Base-by-base conservation (phyloP, 2,888 invertebrate genomes). In the Isoperla grammatica region DNA sequence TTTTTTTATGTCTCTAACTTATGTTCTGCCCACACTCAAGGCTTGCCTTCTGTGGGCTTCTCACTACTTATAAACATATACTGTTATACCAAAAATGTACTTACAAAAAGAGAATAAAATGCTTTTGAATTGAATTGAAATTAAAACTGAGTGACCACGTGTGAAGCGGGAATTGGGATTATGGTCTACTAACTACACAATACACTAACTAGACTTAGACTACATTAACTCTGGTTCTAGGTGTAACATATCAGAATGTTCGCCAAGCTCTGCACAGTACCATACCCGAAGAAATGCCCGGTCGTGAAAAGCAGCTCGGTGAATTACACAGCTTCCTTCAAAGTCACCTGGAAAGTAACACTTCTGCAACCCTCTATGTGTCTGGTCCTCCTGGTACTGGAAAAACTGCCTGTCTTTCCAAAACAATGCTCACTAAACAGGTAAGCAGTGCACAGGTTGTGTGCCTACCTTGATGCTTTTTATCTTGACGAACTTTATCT, bases 331-430 rank as follows among this genome's bases (percentile, higher is more conserved):
- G 75, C 2, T 93, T 92, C 73, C 78, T 97, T 54, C 72, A 74
- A 12, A 76, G 79, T 9, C 86, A 89, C 72, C 72, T 94, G 58
- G 72, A 81, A 2, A 77, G 79, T 1, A 77, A 81, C 65, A 78
- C 78, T 35, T 87, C 95, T 0, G 89, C 87, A 1, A 91, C 94
- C 15, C 71, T 98, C 57, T 99, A 98, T 73, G 84, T 99, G 43
- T 96, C 95, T 40, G 98, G 98, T 1, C 93, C 95, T 20, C 98
- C 98, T 0, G 99, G 98, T 4, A 98, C 98, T 1, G 98, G 95
- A 1, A 97, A 97, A 78, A 96, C 96, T 0, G 95, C 95, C 0
- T 87, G 89, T 62, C 76, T 97, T 15, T 85, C 85, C 0, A 81
- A 87, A 64, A 82, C 93, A 59, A 75, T 95, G 58, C 77, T 84